A percentile compares a stretch with the other conserved stretches of the same genome.
phyloP scores from a whole-genome alignment of 2,888 invertebrate species.

The Napeogenes inachia region DNA sequence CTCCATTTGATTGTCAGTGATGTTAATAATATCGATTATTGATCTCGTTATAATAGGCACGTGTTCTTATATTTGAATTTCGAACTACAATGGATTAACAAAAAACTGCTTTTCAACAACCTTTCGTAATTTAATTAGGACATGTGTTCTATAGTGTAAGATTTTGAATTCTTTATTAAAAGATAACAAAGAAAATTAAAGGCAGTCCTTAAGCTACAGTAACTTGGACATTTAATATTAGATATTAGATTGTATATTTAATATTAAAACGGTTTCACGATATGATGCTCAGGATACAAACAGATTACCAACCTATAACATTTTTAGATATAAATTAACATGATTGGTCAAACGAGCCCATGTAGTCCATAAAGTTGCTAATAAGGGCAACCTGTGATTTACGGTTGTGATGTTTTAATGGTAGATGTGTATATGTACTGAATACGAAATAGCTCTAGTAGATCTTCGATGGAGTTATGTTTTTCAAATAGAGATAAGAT shows the following conservation, averaged over 20 bases:
- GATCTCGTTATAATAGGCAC: slow-evolving; percentile 31
- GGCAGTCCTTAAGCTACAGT: too few relatives aligned
- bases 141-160: too few relatives aligned
- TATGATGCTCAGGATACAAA: slow-evolving; percentile 28
- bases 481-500: slow-evolving; percentile 26
- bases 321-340: slow-evolving; percentile 56
- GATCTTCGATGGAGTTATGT: slow-evolving; percentile 17
- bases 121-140: too few relatives aligned
- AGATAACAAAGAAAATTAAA: too few relatives aligned
- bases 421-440: too few relatives aligned
- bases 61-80: slow-evolving; percentile 12
- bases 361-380: slow-evolving; percentile 34
- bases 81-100: too few relatives aligned
- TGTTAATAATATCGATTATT: slow-evolving; percentile 46
- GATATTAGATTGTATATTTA: too few relatives aligned
- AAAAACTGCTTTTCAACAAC: too few relatives aligned
- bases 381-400: slow-evolving; percentile 35
- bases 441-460: slow-evolving; percentile 11
- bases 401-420: slow-evolving; percentile 21
- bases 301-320: slow-evolving; percentile 48
- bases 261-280: too few relatives aligned
- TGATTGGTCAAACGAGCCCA: slow-evolving; percentile 38
- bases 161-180: too few relatives aligned
- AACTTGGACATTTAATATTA: too few relatives aligned
- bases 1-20: slow-evolving; percentile 51